Conservation (phyloP, 2,797 vertebrate species). For the Cetoscarus ocellatus region DNA sequence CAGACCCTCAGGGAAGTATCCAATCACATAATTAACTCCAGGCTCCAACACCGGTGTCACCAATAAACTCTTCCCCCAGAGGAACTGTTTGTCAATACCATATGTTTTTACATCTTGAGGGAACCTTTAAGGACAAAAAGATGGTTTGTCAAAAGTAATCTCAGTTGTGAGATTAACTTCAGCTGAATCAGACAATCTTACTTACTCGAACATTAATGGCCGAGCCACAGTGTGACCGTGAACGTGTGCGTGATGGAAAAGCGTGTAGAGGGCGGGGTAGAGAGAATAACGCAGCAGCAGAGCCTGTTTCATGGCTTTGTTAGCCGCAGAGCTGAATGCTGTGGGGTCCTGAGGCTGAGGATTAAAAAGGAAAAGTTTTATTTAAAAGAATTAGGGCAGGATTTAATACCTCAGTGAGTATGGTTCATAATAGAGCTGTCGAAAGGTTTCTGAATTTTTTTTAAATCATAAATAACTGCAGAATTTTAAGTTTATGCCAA, state of each 20-base stretch:
- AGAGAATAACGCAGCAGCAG: constrained; percentile 89
- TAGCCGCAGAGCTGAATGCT: constrained; percentile 82
- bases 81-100: constrained; percentile 88
- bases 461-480: too few relatives aligned
- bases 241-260: constrained; percentile 88
- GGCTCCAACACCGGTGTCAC: constrained; percentile 90
- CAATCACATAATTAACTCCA: constrained; percentile 77
- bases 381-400: not conserved
- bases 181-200: not conserved
- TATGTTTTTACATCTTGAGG: constrained; percentile 84
- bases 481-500: too few relatives aligned
- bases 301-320: constrained; percentile 85
- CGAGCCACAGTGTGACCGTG: constrained; percentile 87
- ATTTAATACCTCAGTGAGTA: too few relatives aligned
- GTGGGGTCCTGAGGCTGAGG: constrained; percentile 88
- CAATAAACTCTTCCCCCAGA: constrained; percentile 89
- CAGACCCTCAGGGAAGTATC: constrained; percentile 87
- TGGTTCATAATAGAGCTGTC: too few relatives aligned
- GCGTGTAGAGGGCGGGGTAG: constrained; percentile 89
- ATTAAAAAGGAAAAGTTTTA: not conserved
- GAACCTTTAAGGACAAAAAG: constrained; percentile 78
- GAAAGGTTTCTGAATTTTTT: too few relatives aligned
- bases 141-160: too few relatives aligned
- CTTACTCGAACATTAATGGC: constrained; percentile 91
- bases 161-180: too few relatives aligned